phyloP scores from a whole-genome alignment of 2,113 vertebrate genomes.

The Solea solea region DNA sequence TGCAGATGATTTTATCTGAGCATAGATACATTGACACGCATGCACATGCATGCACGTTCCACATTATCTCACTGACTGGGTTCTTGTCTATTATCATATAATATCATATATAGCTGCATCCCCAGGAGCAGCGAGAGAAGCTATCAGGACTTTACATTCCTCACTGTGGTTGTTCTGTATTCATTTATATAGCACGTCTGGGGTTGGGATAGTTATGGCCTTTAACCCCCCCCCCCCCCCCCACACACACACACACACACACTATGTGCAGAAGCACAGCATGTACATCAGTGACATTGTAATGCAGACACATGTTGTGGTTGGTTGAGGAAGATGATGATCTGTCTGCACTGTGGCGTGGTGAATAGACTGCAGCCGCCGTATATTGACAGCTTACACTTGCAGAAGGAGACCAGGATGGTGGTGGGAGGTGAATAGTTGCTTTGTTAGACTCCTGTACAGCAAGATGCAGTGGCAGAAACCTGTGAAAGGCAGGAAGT shows the following conservation, averaged over 20 bases:
- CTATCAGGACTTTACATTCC: constrained; percentile 46
- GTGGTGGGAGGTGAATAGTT: constrained; percentile 18
- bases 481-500: constrained; percentile 38
- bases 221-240: too few species aligned
- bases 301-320: constrained; percentile 26
- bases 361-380: constrained; percentile 35
- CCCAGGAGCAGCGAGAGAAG: constrained; percentile 34
- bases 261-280: constrained; percentile 37
- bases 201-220: constrained; percentile 36
- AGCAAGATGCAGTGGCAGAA: background rate
- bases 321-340: constrained; percentile 12
- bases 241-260: too few species aligned
- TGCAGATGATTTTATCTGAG: constrained; percentile 46
- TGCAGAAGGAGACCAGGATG: constrained; percentile 23
- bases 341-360: constrained; percentile 22
- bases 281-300: constrained; percentile 58
- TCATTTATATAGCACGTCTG: constrained; percentile 69
- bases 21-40: constrained; percentile 31
- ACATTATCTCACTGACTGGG: constrained; percentile 52
- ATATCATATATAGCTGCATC: constrained; percentile 46
- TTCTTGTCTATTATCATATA: constrained; percentile 64
- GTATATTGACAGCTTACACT: constrained; percentile 31
- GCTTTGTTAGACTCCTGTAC: constrained; percentile 31
- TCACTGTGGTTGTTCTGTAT: constrained; percentile 63
- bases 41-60: constrained; percentile 12